Evolutionary conservation across 2,113 vertebrate genomes (phyloP), one percentile per base, ranked within the genome.

Genomic region (Toxotes jaculatrix): DNA sequence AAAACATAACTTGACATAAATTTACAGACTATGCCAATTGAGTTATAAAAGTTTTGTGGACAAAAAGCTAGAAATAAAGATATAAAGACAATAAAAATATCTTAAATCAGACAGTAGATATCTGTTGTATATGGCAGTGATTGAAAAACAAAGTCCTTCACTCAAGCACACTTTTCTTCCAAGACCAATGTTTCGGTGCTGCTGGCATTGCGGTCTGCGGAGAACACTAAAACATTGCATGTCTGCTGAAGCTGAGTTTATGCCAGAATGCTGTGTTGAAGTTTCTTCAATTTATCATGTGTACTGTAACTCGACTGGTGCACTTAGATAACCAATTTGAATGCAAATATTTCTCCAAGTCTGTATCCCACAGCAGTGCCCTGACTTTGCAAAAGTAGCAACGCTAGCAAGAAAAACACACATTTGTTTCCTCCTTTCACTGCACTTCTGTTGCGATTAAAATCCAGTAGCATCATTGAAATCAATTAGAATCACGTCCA

Each of bases 401-500:
- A 78, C 71, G 78, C 19, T 1, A 8, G 62, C 32, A 68, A 78
- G 77, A 67, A 81, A 73, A 77, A 55, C 31, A 60, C 19, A 63
- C 67, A 79, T 87, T 81, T 71, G 47, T 59, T 83, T 40, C 70
- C 65, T 57, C 63, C 42, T 68, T 66, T 70, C 21, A 2, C 60
- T 73, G 64, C 83, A 88, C 59, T 85, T 91, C 82, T 80, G 61
- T 83, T 80, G 80, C 43, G 77, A 89, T 92, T 91, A 91, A 85
- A 90, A 90, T 89, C 84, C 90, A 88, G 93, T 74, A 85, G 66
- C 92, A 90, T 93, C 94, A 94, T 94, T 93, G 90, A 87, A 94
- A 92, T 90, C 93, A 90, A 93, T 95, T 94, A 95, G 90, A 93
- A 90, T 91, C 88, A 93, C 84, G 72, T 89, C 86, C 71, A 64